Percentiles rank a stretch among this genome's conserved stretches.
Conservation (phyloP, 2,888 invertebrate genomes). For the Pomacea canaliculata region DNA sequence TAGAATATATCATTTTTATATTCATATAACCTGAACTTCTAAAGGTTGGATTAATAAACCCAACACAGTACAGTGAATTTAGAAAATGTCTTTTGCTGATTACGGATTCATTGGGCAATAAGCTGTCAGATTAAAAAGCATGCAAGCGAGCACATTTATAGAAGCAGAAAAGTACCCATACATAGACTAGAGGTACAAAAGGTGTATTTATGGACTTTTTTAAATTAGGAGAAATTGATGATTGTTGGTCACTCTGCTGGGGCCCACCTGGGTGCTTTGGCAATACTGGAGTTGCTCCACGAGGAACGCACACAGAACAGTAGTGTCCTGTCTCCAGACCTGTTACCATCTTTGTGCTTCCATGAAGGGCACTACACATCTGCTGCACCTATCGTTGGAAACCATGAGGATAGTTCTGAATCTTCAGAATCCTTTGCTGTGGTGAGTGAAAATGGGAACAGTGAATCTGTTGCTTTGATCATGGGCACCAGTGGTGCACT, state of each 20-base stretch:
- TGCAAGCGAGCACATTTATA: too few relatives aligned
- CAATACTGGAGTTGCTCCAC: slow-evolving; percentile 60
- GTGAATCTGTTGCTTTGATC: slow-evolving; percentile 18
- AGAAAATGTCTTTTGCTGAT: too few relatives aligned
- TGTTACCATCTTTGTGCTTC: slow-evolving; percentile 8
- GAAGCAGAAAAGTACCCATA: too few relatives aligned
- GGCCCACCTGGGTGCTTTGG: slow-evolving; percentile 63
- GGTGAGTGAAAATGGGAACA: slow-evolving; percentile 45
- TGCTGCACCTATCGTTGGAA: slow-evolving; percentile 22
- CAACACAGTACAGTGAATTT: too few relatives aligned
- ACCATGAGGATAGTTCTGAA: slow-evolving; percentile 41
- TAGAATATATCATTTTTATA: too few relatives aligned
- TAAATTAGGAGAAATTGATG: slow-evolving; percentile 53
- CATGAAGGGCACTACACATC: slow-evolving; percentile 27
- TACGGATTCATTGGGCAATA: too few relatives aligned
- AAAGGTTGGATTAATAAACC: too few relatives aligned
- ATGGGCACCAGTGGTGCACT: slow-evolving; percentile 7
- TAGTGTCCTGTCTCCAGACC: not conserved
- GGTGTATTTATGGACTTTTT: slow-evolving; percentile 3
- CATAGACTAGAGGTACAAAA: too few relatives aligned
- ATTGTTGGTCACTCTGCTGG: slow-evolving; percentile 67
- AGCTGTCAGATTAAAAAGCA: too few relatives aligned
- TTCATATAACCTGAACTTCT: too few relatives aligned
- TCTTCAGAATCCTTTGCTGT: slow-evolving; percentile 56
- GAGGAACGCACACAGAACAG: slow-evolving; percentile 40